These are phyloP conservation scores for Acleris sparsana DNA, from an alignment of 2,888 invertebrate genomes.

Conservation along the genomic window DNA sequence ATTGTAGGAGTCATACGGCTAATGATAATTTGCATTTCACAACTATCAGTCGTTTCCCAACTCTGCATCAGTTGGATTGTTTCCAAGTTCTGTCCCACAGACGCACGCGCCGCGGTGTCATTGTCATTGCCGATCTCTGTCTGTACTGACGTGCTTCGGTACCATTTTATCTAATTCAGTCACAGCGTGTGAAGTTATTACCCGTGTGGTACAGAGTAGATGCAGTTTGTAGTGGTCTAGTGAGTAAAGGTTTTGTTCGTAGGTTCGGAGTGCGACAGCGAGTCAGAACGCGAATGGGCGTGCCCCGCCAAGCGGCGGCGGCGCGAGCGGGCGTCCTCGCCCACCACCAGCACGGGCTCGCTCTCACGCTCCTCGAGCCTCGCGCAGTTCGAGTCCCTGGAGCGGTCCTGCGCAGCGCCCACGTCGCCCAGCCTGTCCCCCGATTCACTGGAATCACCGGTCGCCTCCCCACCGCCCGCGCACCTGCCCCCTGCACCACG, in stretches of 20 bases:
- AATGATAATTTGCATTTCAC: constrained; percentile 40
- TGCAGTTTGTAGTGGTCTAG: constrained; percentile 16
- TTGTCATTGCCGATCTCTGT: constrained; percentile 71
- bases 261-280: constrained; percentile 84
- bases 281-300: constrained; percentile 78
- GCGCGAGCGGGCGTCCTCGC: constrained; percentile 81
- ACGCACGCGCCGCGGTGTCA: constrained; percentile 65
- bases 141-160: constrained; percentile 50
- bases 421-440: constrained; percentile 75
- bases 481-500: constrained; percentile 60
- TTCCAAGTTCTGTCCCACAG: constrained; percentile 61
- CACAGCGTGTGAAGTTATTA: neutral
- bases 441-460: constrained; percentile 76
- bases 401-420: constrained; percentile 82
- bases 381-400: constrained; percentile 92
- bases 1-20: constrained; percentile 11
- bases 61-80: constrained; percentile 57
- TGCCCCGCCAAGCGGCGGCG: constrained; percentile 89
- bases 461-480: constrained; percentile 67
- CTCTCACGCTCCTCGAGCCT: constrained; percentile 91
- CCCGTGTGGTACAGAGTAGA: neutral
- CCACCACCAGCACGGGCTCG: constrained; percentile 78
- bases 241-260: constrained; percentile 44
- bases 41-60: constrained; percentile 46
- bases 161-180: neutral